These are phyloP conservation scores for Candoia aspera DNA, from an alignment of 2,113 vertebrate genomes.

Conservation along the genomic window DNA sequence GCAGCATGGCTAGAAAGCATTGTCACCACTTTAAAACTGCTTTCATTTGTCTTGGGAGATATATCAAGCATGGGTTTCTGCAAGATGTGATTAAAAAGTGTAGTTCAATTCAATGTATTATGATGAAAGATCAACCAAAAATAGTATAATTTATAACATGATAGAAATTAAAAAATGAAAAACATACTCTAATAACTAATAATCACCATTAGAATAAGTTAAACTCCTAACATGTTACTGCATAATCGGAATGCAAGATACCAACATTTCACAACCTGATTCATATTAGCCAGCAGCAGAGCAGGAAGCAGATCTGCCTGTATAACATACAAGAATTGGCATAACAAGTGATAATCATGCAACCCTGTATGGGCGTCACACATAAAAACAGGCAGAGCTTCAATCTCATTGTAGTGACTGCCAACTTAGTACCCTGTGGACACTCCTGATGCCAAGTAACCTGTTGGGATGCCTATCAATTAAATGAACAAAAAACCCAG, in stretches of 20 bases:
- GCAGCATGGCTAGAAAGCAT: background rate
- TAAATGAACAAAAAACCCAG: background rate
- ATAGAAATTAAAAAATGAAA: background rate
- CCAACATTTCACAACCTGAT: background rate
- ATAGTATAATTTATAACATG: background rate
- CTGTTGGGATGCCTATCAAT: background rate
- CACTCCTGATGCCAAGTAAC: background rate
- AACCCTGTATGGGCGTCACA: background rate
- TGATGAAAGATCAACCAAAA: background rate
- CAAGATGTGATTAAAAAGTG: background rate
- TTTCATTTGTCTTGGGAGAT: background rate
- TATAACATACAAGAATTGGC: background rate
- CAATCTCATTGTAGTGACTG: background rate
- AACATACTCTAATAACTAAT: background rate
- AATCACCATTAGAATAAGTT: background rate
- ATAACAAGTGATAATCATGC: background rate
- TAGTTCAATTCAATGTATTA: background rate
- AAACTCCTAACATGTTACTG: background rate
- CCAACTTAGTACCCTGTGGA: background rate
- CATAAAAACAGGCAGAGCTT: background rate
- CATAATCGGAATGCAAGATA: background rate
- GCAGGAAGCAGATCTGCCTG: background rate
- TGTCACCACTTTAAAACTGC: background rate
- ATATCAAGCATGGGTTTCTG: background rate
- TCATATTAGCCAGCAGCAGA: background rate